Percentiles rank a stretch among this genome's conserved stretches.
Evolutionary conservation across 2,113 vertebrate species (phyloP).

Genomic region (Saimiri boliviensis): DNA sequence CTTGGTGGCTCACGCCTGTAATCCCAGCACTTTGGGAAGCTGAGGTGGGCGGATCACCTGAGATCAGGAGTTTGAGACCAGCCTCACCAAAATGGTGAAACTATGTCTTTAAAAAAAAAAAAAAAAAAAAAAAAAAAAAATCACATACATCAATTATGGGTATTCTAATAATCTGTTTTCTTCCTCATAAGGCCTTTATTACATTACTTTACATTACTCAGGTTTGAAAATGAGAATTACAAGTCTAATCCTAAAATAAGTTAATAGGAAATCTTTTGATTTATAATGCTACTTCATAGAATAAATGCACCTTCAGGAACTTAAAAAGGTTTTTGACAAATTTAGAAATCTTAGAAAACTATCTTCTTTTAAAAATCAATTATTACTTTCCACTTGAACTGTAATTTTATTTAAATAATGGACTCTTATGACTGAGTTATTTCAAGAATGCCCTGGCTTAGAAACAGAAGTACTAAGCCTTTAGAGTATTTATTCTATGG

Average conservation of each 20-base stretch:
- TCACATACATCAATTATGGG: neutral
- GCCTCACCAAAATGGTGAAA: no score
- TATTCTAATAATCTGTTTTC: neutral
- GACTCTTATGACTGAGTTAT: neutral
- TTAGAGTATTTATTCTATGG: neutral
- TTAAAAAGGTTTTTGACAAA: constrained; percentile 19
- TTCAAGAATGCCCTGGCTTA: constrained; percentile 15
- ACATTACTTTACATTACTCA: neutral
- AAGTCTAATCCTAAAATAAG: constrained; percentile 8
- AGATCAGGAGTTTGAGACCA: no score
- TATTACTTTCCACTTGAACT: neutral
- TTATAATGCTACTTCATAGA: neutral
- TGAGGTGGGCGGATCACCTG: no score
- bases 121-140: constrained; percentile 15
- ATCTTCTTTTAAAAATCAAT: neutral
- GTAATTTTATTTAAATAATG: constrained; percentile 33
- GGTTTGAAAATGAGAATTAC: constrained; percentile 3
- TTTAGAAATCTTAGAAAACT: neutral
- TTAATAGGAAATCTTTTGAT: neutral
- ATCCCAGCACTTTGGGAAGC: no score
- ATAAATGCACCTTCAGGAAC: neutral
- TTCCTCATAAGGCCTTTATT: neutral
- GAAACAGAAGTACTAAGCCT: neutral
- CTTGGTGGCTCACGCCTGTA: no score
- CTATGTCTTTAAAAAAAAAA: neutral